phyloP scores from a whole-genome alignment of 2,797 vertebrate genomes.

The Coluber constrictor region DNA sequence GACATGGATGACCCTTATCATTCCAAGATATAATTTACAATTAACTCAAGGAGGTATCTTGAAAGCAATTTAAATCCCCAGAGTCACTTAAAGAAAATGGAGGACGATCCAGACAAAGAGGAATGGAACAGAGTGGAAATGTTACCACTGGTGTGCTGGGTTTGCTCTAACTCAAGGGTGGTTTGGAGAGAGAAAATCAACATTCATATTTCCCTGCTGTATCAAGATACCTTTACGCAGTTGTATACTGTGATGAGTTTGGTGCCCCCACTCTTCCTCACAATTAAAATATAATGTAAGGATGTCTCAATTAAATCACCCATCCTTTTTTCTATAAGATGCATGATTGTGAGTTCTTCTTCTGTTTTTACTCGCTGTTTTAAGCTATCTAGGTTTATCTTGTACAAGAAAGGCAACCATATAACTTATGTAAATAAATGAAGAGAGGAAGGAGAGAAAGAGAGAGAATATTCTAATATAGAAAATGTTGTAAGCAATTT shows the following conservation, averaged over 20 bases:
- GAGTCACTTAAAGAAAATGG: conserved; percentile 30
- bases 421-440: not conserved
- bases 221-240: not conserved
- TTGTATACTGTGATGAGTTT: conserved; percentile 3
- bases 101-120: conserved; percentile 19
- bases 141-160: not conserved
- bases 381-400: not conserved
- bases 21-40: conserved; percentile 53
- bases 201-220: not conserved
- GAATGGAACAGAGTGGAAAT: not conserved
- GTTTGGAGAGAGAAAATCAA: conserved; percentile 14
- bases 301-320: not conserved
- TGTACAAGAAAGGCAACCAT: not conserved
- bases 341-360: not conserved
- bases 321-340: conserved; percentile 8
- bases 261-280: not conserved
- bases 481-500: not conserved
- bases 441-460: not conserved
- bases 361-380: not conserved
- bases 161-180: not conserved
- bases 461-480: not conserved
- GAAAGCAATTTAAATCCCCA: conserved; percentile 28
- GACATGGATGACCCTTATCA: conserved; percentile 41
- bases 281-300: not conserved
- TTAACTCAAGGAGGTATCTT: conserved; percentile 46